Evolutionary conservation across 2,797 vertebrate genomes (phyloP), one percentile per base, ranked within the genome.

Genomic region (Sebastes itinus): DNA sequence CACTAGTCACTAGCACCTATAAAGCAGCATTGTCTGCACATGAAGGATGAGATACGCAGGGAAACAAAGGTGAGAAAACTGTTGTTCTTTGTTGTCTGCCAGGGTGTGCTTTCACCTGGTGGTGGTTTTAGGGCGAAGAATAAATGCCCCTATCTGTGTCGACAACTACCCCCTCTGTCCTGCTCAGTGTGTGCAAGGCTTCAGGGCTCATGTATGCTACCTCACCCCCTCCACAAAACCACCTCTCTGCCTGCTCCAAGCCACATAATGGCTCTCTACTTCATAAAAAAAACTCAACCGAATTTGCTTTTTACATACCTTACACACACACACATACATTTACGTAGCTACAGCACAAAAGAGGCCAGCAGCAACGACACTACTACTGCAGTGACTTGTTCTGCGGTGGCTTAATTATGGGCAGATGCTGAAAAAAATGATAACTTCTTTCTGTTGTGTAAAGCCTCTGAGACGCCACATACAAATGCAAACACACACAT

Each of bases 321-420:
- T 9, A 59, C 60, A 71, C 64, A 81, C 54, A 75, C 61, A 58
- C 33, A 28, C 58, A 63, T 5, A 22, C 18, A 20, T 33, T 32
- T 38, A 13, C 0, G 1, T 10, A 86, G 68, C 71, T 23, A 75
- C 22, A 75, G 28, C 27, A 74, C n/a, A 60, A 49, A 7, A 52
- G 52, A 4, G 23, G 74, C 88, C 85, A 83, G 65, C 79, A 90
- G 87, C 89, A 72, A 80, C n/a, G 70, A 61, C 68, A 46, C 4
- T 67, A 79, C 73, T 72, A 65, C 88, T 94, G 93, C 90, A 87
- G 80, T 77, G 92, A 91, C 95, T 94, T 93, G 93, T 94, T 92
- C 75, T 94, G 91, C 79, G 91, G 92, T 86, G 88, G 59, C 80
- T 85, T 93, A 92, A 94, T 95, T 91, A 94, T 27, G 73, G 78